phyloP scores from a whole-genome alignment of 1,140 invertebrate genomes.

The Steinernema feltiae region DNA sequence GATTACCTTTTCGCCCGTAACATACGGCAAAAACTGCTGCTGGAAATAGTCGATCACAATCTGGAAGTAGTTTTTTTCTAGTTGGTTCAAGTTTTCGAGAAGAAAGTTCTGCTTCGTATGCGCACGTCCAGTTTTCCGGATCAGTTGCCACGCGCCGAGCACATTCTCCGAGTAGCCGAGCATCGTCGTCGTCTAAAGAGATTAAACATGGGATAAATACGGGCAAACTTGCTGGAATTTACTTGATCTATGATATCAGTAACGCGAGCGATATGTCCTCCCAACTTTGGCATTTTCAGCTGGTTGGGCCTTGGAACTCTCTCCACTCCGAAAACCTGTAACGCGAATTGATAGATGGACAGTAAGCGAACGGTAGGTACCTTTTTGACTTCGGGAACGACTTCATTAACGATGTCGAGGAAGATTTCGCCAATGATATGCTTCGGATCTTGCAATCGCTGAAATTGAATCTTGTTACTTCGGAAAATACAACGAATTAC shows the following conservation, averaged over 20 bases:
- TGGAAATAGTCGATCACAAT: slow-evolving; percentile 45
- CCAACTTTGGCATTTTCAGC: slow-evolving; percentile 56
- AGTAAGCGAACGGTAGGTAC: slow-evolving; percentile 25
- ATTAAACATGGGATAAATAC: neutral
- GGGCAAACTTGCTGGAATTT: neutral
- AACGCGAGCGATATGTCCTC: slow-evolving; percentile 51
- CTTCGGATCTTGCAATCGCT: slow-evolving; percentile 42
- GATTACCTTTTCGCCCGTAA: slow-evolving; percentile 36
- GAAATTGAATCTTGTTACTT: slow-evolving; percentile 23
- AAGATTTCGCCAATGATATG: slow-evolving; percentile 55
- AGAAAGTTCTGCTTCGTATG: slow-evolving; percentile 49
- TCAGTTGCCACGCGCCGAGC: slow-evolving; percentile 50
- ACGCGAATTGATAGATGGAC: slow-evolving; percentile 3
- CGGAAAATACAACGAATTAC: no score
- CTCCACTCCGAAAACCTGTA: slow-evolving; percentile 55
- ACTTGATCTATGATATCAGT: slow-evolving; percentile 55
- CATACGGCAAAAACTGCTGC: slow-evolving; percentile 42
- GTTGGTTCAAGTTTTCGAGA: slow-evolving; percentile 51
- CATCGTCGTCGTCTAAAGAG: slow-evolving; percentile 49
- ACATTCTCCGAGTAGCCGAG: slow-evolving; percentile 54
- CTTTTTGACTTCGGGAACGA: slow-evolving; percentile 53
- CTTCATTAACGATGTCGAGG: slow-evolving; percentile 53
- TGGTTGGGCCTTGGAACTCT: slow-evolving; percentile 49
- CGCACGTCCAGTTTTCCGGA: slow-evolving; percentile 46
- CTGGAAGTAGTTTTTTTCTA: slow-evolving; percentile 54